Percentiles rank a stretch among this genome's conserved stretches.
Evolutionary conservation across 37 sponge, comb jelly and placozoan genomes (phyloP).

Genomic region (Hexactinellida sp.): DNA sequence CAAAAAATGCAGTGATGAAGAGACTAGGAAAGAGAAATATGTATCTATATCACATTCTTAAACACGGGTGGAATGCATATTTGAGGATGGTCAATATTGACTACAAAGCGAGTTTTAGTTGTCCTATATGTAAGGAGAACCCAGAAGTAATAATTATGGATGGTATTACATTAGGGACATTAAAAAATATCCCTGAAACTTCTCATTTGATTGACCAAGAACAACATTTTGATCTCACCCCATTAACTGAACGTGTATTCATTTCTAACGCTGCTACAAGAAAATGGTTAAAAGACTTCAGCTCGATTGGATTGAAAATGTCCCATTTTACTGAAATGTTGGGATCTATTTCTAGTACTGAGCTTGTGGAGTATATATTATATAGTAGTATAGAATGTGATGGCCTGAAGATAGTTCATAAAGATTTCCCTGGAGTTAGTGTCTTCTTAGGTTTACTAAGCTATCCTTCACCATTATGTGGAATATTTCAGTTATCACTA

Average conservation of each 20-base stretch:
- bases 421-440: background rate
- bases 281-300: background rate
- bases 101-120: background rate
- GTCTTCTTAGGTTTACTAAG: background rate
- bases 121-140: background rate
- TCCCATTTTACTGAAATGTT: background rate
- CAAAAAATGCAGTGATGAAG: background rate
- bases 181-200: background rate
- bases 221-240: background rate
- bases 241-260: background rate
- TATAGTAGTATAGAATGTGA: background rate
- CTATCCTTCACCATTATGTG: too few relatives aligned
- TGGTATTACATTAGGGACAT: background rate
- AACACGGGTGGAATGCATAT: background rate
- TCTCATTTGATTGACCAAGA: background rate
- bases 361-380: background rate
- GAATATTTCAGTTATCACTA: background rate
- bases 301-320: background rate
- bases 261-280: background rate
- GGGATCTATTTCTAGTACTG: background rate
- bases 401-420: background rate
- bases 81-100: background rate
- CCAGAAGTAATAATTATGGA: slow-evolving; percentile 6
- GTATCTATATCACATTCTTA: background rate
- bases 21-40: background rate